phyloP scores from a whole-genome alignment of 2,888 invertebrate species.

The Hirtodrosophila trivittata region DNA sequence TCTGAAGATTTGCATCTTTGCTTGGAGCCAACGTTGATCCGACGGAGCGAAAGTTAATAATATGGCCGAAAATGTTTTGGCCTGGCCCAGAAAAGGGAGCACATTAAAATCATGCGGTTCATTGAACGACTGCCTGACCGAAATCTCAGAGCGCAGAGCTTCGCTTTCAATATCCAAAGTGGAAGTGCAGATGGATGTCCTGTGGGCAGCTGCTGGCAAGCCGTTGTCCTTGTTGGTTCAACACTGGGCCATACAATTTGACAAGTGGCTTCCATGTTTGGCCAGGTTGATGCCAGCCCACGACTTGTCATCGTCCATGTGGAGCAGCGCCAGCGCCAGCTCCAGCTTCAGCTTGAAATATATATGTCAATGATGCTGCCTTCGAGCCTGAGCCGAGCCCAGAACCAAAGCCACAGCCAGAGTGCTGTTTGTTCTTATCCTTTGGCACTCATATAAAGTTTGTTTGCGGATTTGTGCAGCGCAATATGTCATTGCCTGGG shows the following conservation, averaged over 20 bases:
- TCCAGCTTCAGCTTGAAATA: slow-evolving; percentile 38
- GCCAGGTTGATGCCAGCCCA: slow-evolving; percentile 41
- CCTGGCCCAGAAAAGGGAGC: slow-evolving; percentile 22
- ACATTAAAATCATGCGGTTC: slow-evolving; percentile 76
- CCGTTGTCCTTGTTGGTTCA: slow-evolving; percentile 47
- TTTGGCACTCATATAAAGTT: slow-evolving; percentile 78
- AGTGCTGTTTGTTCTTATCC: slow-evolving; percentile 74
- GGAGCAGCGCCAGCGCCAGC: not conserved
- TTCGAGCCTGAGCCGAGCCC: slow-evolving; percentile 10
- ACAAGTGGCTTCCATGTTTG: slow-evolving; percentile 70
- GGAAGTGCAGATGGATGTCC: slow-evolving; percentile 49
- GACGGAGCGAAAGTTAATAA: slow-evolving; percentile 59
- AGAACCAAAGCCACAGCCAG: slow-evolving; percentile 11
- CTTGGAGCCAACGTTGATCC: slow-evolving; percentile 44
- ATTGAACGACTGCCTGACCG: slow-evolving; percentile 65
- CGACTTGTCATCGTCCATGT: slow-evolving; percentile 20
- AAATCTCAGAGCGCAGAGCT: slow-evolving; percentile 33
- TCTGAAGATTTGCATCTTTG: slow-evolving; percentile 66
- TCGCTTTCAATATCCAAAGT: slow-evolving; percentile 73
- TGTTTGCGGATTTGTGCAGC: slow-evolving; percentile 79
- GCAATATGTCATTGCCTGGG: slow-evolving; percentile 77
- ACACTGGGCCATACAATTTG: slow-evolving; percentile 52
- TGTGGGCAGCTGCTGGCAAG: not conserved
- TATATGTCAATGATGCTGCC: slow-evolving; percentile 72
- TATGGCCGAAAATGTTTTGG: slow-evolving; percentile 48